These are phyloP conservation scores for Coenobita brevimanus DNA, from an alignment of 1,140 invertebrate genomes.

Conservation along the genomic window DNA sequence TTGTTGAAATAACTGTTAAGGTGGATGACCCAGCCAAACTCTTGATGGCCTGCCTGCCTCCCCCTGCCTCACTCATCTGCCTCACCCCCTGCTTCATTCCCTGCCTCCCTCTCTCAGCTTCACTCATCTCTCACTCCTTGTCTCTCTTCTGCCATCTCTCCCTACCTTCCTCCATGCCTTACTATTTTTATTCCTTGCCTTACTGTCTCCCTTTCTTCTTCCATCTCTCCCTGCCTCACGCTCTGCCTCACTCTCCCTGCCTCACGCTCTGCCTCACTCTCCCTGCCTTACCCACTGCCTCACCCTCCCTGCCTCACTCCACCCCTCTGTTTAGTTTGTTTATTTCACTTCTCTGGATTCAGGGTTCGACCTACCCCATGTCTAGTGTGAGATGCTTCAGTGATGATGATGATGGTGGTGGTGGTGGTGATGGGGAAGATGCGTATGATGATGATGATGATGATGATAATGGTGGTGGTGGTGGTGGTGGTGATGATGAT, in stretches of 20 bases:
- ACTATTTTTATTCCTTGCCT: too few relatives aligned
- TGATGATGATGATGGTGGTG: too few relatives aligned
- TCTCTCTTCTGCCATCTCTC: too few relatives aligned
- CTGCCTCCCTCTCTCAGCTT: too few relatives aligned
- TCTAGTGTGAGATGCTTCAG: too few relatives aligned
- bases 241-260: neutral
- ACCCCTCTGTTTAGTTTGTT: too few relatives aligned
- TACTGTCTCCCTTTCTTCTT: neutral
- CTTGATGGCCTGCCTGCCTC: neutral
- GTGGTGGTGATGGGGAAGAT: too few relatives aligned
- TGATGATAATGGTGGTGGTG: too few relatives aligned
- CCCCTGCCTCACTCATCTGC: neutral
- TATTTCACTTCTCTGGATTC: neutral
- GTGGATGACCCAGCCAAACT: constrained; percentile 23
- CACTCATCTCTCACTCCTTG: too few relatives aligned
- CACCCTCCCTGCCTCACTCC: neutral
- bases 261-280: neutral
- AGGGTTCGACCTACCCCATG: neutral
- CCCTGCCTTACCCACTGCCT: neutral
- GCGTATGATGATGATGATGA: too few relatives aligned
- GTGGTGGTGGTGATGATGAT: too few relatives aligned
- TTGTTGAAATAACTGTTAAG: constrained; percentile 39
- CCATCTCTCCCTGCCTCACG: neutral
- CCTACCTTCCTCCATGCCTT: too few relatives aligned
- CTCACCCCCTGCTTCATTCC: neutral